Percentiles rank a stretch among this genome's conserved stretches.
Evolutionary conservation across 2,797 vertebrate species (phyloP).

Genomic region (Lagorchestes hirsutus): DNA sequence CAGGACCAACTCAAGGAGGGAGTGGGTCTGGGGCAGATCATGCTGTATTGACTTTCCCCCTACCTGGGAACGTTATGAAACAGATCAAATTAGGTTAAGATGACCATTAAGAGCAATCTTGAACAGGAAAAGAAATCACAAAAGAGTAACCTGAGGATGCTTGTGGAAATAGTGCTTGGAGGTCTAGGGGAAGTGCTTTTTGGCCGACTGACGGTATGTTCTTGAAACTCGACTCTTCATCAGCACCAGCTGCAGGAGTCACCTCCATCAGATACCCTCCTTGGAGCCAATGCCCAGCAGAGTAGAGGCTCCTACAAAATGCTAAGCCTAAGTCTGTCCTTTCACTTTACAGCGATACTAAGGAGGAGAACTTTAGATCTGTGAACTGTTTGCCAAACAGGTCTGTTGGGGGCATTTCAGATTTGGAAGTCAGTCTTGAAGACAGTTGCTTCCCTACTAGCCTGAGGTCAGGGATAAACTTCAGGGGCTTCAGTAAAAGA

Average conservation of each 20-base stretch:
- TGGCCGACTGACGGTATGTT: neutral
- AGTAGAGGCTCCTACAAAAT: neutral
- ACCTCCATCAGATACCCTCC: neutral
- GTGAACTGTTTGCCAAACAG: neutral
- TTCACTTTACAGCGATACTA: neutral
- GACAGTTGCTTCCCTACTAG: neutral
- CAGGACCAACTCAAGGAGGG: neutral
- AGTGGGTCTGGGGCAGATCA: neutral
- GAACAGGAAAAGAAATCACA: neutral
- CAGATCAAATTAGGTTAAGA: neutral
- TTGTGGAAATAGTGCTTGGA: neutral
- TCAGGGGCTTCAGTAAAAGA: neutral
- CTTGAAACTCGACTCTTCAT: neutral
- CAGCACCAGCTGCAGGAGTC: neutral
- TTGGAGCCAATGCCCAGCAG: neutral
- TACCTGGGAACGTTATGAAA: accelerated
- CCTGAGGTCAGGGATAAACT: neutral
- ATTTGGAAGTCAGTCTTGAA: neutral
- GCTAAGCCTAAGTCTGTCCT: neutral
- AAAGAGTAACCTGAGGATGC: neutral
- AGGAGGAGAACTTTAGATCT: neutral
- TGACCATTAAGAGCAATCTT: neutral
- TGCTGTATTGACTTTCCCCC: neutral
- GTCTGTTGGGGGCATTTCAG: neutral
- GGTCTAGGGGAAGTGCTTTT: neutral